phyloP scores from a whole-genome alignment of 2,797 vertebrate species.

The Botia almorhae region DNA sequence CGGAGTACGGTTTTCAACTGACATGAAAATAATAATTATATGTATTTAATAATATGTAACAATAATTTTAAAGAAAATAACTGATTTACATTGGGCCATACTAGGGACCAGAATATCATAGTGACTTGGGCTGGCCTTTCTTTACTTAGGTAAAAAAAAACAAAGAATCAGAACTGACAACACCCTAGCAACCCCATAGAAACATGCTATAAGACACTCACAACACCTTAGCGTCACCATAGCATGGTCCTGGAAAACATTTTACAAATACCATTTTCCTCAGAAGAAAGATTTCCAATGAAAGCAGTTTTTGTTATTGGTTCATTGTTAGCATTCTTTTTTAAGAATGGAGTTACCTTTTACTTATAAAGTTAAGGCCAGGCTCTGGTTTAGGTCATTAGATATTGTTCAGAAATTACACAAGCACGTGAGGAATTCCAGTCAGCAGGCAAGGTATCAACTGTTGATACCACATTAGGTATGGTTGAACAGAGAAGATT shows the following conservation, averaged over 20 bases:
- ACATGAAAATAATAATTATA: too few species aligned
- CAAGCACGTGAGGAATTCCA: slow-evolving; percentile 1
- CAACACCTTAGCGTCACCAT: neutral
- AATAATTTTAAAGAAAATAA: too few species aligned
- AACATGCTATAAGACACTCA: neutral
- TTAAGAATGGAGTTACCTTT: neutral
- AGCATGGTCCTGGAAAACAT: neutral
- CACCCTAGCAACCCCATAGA: neutral
- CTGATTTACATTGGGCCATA: too few species aligned
- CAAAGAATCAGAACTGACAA: neutral
- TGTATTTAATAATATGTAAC: too few species aligned
- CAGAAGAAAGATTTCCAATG: neutral
- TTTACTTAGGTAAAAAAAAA: too few species aligned
- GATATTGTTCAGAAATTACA: neutral
- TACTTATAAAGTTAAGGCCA: neutral
- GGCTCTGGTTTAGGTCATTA: neutral
- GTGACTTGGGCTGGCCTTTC: too few species aligned
- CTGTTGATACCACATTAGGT: neutral
- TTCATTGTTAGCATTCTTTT: neutral
- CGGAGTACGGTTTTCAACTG: too few species aligned
- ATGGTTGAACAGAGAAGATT: neutral
- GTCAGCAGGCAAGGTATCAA: neutral
- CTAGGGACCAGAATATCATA: too few species aligned
- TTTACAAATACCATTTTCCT: neutral
- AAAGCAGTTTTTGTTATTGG: neutral